These are phyloP conservation scores for Hypothenemus hampei DNA, from an alignment of 1,140 invertebrate genomes.

Conservation along the genomic window DNA sequence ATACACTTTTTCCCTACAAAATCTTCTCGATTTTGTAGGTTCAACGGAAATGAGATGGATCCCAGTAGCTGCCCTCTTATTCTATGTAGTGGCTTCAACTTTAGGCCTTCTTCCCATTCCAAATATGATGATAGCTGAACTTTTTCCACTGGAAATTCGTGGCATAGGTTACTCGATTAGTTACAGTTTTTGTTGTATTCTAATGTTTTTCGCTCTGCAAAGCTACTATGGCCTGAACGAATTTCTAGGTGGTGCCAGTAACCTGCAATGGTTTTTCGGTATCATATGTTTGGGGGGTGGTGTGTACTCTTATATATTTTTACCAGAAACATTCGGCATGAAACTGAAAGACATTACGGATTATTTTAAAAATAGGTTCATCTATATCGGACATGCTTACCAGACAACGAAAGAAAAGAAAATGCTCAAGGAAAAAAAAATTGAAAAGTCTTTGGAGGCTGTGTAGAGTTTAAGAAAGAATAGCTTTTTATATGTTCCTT, in stretches of 20 bases:
- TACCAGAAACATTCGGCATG: conserved; percentile 68
- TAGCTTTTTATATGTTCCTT: too few relatives aligned
- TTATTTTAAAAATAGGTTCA: conserved; percentile 51
- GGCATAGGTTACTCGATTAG: conserved; percentile 54
- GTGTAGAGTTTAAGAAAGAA: too few relatives aligned
- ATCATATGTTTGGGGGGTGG: conserved; percentile 54
- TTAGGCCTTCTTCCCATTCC: conserved; percentile 56
- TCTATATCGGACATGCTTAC: conserved; percentile 34
- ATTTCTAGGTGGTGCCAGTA: conserved; percentile 29
- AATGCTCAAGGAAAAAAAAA: conserved; percentile 17
- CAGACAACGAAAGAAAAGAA: conserved; percentile 4
- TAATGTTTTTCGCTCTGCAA: conserved; percentile 53
- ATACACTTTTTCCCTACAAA: neutral
- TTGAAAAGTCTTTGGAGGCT: conserved; percentile 3
- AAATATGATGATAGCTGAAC: conserved; percentile 58
- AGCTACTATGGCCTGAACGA: conserved; percentile 46
- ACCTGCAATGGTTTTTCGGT: conserved; percentile 60
- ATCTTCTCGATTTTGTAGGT: conserved; percentile 6
- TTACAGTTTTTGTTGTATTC: conserved; percentile 49
- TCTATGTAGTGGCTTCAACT: conserved; percentile 52
- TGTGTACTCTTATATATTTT: conserved; percentile 56
- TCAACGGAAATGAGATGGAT: conserved; percentile 29
- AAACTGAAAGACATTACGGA: conserved; percentile 61
- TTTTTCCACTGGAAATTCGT: conserved; percentile 57
- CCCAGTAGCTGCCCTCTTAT: conserved; percentile 27